phyloP scores from a whole-genome alignment of 2,888 invertebrate genomes.

The Pegoplata infirma region DNA sequence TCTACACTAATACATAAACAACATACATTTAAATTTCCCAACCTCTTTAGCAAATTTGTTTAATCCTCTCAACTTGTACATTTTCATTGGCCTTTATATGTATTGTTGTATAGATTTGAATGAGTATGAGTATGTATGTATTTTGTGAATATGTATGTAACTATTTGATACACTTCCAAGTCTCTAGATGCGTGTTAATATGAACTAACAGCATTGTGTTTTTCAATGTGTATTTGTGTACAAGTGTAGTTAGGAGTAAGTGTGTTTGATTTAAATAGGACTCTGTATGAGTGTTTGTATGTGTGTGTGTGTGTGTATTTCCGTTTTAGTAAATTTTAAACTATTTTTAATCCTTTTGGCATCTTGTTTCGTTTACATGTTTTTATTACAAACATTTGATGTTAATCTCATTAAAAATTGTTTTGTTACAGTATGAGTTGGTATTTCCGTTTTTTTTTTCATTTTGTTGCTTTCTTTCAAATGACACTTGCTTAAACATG shows the following conservation, averaged over 20 bases:
- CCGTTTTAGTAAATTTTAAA: too few relatives aligned
- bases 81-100: background rate
- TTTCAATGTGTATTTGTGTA: background rate
- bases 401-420: constrained; percentile 18
- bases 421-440: background rate
- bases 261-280: background rate
- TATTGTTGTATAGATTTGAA: background rate
- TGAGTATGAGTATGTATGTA: background rate
- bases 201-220: background rate
- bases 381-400: too few relatives aligned
- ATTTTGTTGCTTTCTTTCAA: background rate
- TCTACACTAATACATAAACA: background rate
- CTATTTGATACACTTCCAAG: background rate
- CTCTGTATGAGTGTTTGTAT: background rate
- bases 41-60: background rate
- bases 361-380: constrained; percentile 20
- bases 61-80: constrained; percentile 4
- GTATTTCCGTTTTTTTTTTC: too few relatives aligned
- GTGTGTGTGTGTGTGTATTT: constrained; percentile 7
- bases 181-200: constrained; percentile 8
- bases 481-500: constrained; percentile 14
- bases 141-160: background rate
- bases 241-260: background rate
- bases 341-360: constrained; percentile 14
- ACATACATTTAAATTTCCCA: background rate